phyloP scores from a whole-genome alignment of 2,797 vertebrate genomes.

The Tragopan temminckii region DNA sequence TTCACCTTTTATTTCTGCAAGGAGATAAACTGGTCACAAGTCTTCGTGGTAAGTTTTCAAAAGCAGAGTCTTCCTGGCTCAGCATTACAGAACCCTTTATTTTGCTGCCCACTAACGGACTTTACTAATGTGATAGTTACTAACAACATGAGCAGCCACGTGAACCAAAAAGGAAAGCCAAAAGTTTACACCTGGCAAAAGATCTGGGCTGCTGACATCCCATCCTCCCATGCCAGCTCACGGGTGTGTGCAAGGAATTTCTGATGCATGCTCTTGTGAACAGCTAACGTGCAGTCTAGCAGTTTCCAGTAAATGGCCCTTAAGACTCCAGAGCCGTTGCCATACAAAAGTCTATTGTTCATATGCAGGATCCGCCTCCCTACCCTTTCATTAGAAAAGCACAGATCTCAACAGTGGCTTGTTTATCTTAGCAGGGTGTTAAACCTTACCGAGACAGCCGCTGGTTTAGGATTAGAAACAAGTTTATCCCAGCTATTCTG shows the following conservation, averaged over 20 bases:
- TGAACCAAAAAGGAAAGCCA: not conserved
- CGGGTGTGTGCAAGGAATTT: slow-evolving; percentile 39
- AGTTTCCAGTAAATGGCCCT: slow-evolving; percentile 2
- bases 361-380: not conserved
- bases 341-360: slow-evolving; percentile 45
- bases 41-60: not conserved
- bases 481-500: not conserved
- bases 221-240: not conserved
- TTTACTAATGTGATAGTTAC: not conserved
- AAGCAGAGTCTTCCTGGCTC: not conserved
- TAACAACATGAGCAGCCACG: not conserved
- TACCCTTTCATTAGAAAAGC: slow-evolving; percentile 32
- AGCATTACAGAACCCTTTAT: not conserved
- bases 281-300: not conserved
- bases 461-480: not conserved
- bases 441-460: not conserved
- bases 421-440: slow-evolving; percentile 55
- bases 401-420: slow-evolving; percentile 7
- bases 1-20: not conserved
- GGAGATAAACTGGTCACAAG: not conserved
- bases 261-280: not conserved
- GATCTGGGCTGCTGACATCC: not conserved
- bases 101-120: not conserved
- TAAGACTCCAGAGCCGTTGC: not conserved
- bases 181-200: not conserved